Conservation (phyloP, 2,888 invertebrate species). For the Epistrophella euchroma region DNA sequence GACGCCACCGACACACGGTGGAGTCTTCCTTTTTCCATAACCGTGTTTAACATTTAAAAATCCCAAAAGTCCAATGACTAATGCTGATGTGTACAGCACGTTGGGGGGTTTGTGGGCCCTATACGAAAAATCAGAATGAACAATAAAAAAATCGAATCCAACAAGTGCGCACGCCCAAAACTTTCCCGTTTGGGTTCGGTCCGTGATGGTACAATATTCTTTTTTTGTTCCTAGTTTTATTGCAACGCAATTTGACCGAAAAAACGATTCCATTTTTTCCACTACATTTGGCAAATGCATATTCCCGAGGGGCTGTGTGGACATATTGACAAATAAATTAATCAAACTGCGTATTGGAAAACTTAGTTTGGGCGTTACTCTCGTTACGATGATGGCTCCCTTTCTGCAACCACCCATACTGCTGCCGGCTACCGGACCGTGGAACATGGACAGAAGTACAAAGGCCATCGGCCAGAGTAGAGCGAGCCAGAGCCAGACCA, state of each 20-base stretch:
- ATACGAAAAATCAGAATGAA: background rate
- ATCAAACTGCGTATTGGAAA: conserved; percentile 71
- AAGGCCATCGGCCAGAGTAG: conserved; percentile 62
- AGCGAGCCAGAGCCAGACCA: background rate
- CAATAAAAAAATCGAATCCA: conserved; percentile 54
- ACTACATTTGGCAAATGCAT: conserved; percentile 72
- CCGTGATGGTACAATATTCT: background rate
- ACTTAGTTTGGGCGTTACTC: conserved; percentile 72
- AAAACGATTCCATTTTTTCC: conserved; percentile 71
- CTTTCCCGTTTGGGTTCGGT: conserved; percentile 66
- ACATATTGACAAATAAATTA: conserved; percentile 76
- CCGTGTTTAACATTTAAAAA: conserved; percentile 69
- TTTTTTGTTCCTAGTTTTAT: conserved; percentile 52
- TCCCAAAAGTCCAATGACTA: conserved; percentile 75
- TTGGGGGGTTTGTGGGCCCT: conserved; percentile 11
- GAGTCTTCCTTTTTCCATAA: conserved; percentile 25
- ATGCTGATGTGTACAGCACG: conserved; percentile 58
- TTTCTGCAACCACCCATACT: conserved; percentile 22
- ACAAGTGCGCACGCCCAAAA: conserved; percentile 75
- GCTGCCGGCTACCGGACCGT: conserved; percentile 27
- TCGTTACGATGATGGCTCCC: conserved; percentile 46
- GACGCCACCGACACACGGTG: background rate
- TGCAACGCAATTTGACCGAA: conserved; percentile 74
- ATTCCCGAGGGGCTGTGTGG: conserved; percentile 48
- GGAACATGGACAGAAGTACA: conserved; percentile 52